Evolutionary conservation across 2,113 vertebrate species (phyloP).

Genomic region (Myotis lucifugus): DNA sequence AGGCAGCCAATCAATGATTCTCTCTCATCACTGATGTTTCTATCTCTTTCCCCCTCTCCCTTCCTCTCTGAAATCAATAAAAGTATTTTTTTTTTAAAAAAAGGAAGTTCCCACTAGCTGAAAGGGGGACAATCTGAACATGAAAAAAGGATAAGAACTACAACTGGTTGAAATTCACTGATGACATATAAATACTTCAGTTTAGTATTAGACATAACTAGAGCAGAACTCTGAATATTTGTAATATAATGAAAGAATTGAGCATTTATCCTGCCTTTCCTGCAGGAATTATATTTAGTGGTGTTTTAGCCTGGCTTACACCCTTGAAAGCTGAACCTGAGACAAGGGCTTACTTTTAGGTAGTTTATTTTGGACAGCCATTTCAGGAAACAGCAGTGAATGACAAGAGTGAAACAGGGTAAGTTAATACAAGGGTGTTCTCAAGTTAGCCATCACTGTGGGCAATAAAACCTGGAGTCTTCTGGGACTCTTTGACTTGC

Average conservation of each 20-base stretch:
- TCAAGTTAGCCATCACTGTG: conserved; percentile 19
- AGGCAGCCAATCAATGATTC: too few species aligned
- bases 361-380: conserved; percentile 62
- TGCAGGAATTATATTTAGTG: conserved; percentile 36
- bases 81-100: too few species aligned
- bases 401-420: conserved; percentile 37
- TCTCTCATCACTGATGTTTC: too few species aligned
- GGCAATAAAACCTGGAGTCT: neutral
- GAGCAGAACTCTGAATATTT: conserved; percentile 32
- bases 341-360: conserved; percentile 64
- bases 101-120: neutral
- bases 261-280: conserved; percentile 54
- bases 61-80: too few species aligned
- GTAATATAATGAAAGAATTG: conserved; percentile 32
- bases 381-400: conserved; percentile 59
- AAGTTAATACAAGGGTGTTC: conserved; percentile 43
- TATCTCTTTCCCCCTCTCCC: too few species aligned
- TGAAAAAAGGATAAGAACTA: neutral
- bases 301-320: conserved; percentile 43
- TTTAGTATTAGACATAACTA: neutral
- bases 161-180: neutral
- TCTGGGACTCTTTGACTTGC: neutral
- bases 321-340: conserved; percentile 56
- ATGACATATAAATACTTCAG: neutral
- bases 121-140: neutral